phyloP scores from a whole-genome alignment of 2,797 vertebrate species.

The Anomalospiza imberbis region DNA sequence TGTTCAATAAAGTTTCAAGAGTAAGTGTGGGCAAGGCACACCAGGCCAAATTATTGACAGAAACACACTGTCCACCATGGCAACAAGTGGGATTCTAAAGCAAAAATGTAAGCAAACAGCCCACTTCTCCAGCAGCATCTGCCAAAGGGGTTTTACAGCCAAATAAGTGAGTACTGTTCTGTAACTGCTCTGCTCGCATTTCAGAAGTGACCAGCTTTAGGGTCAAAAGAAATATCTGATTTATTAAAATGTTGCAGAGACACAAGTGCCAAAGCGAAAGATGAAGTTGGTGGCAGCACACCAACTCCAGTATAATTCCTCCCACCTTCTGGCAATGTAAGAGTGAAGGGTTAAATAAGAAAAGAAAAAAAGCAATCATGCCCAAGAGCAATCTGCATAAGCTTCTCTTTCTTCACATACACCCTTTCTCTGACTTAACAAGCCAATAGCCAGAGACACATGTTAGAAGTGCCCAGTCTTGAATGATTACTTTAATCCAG shows the following conservation, averaged over 20 bases:
- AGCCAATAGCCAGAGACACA: background rate
- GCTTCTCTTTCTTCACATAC: background rate
- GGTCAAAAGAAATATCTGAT: slow-evolving; percentile 53
- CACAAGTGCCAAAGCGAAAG: background rate
- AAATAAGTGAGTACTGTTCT: slow-evolving; percentile 60
- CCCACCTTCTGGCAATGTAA: background rate
- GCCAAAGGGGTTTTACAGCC: slow-evolving; percentile 65
- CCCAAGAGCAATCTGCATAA: background rate
- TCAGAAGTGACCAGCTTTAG: slow-evolving; percentile 25
- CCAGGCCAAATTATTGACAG: slow-evolving; percentile 80
- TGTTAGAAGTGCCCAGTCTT: background rate
- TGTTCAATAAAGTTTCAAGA: slow-evolving; percentile 74
- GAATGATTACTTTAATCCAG: background rate
- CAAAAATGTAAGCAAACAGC: slow-evolving; percentile 78
- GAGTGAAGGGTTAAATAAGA: background rate
- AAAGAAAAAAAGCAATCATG: background rate
- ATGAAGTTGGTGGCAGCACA: background rate
- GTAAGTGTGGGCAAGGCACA: slow-evolving; percentile 64
- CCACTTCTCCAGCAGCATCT: slow-evolving; percentile 66
- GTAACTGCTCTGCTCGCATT: slow-evolving; percentile 39
- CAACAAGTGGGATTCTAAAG: slow-evolving; percentile 76
- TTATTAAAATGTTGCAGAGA: slow-evolving; percentile 34
- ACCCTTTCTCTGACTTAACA: background rate
- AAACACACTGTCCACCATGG: slow-evolving; percentile 77
- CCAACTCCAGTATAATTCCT: background rate